Evolutionary conservation across 1,140 invertebrate genomes (phyloP).

Genomic region (Diachasma alloeum): DNA sequence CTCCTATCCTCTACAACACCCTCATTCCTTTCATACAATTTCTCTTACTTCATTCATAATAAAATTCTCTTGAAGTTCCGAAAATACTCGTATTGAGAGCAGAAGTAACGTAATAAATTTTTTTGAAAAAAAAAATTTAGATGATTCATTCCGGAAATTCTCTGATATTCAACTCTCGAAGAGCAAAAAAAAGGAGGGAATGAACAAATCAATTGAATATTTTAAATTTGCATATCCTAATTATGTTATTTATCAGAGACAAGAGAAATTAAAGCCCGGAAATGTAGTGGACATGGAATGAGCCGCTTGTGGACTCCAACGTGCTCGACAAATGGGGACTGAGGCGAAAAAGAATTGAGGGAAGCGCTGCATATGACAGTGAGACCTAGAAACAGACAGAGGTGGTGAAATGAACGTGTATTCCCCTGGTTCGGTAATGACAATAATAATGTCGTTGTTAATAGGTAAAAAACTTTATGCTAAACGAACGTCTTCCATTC

Average conservation of each 20-base stretch:
- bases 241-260: background rate
- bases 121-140: background rate
- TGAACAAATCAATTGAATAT: background rate
- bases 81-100: too few relatives aligned
- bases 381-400: background rate
- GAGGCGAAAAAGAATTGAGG: background rate
- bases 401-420: background rate
- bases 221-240: background rate
- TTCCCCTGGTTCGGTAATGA: background rate
- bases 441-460: background rate
- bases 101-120: background rate
- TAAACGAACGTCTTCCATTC: too few relatives aligned
- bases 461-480: background rate
- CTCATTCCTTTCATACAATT: background rate
- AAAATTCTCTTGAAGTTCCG: background rate
- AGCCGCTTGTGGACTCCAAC: background rate
- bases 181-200: background rate
- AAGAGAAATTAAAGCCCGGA: background rate
- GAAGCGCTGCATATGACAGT: background rate
- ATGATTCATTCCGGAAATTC: background rate
- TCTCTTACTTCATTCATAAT: background rate
- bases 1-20: background rate
- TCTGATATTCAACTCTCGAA: background rate
- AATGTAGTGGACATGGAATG: background rate
- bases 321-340: background rate